Percentiles rank a stretch among this genome's conserved stretches.
Conservation (phyloP, 2,113 vertebrate species). For the Oryzias melastigma region DNA sequence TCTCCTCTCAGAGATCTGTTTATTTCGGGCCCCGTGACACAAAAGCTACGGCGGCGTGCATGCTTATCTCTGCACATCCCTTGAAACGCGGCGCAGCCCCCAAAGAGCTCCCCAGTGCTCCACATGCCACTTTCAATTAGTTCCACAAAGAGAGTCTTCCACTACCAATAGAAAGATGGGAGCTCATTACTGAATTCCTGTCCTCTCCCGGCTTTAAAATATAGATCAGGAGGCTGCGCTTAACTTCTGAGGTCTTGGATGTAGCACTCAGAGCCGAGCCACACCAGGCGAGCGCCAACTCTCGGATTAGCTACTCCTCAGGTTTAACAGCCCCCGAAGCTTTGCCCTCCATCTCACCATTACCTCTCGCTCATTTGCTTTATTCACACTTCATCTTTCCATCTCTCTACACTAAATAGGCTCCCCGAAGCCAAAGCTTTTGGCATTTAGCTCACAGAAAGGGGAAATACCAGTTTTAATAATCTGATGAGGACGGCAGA, state of each 20-base stretch:
- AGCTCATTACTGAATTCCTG: slow-evolving; percentile 79
- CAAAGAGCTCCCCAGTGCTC: slow-evolving; percentile 68
- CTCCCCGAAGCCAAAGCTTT: slow-evolving; percentile 46
- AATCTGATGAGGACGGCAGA: slow-evolving; percentile 56
- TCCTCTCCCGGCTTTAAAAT: slow-evolving; percentile 71
- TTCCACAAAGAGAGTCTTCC: slow-evolving; percentile 76
- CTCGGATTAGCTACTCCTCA: slow-evolving; percentile 56
- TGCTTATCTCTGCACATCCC: slow-evolving; percentile 60
- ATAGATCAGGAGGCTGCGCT: slow-evolving; percentile 71
- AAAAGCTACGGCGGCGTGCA: slow-evolving; percentile 44
- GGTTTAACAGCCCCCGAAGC: slow-evolving; percentile 53
- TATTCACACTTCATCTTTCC: slow-evolving; percentile 18
- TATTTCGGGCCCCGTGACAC: slow-evolving; percentile 68
- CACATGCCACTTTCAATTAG: slow-evolving; percentile 79
- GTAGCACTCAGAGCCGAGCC: slow-evolving; percentile 31
- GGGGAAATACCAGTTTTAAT: slow-evolving; percentile 56
- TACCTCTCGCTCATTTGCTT: slow-evolving; percentile 37
- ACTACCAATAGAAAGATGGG: slow-evolving; percentile 69
- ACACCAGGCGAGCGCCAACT: slow-evolving; percentile 39
- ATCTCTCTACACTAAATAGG: slow-evolving; percentile 40
- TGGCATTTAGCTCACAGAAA: slow-evolving; percentile 46
- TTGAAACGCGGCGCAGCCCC: slow-evolving; percentile 59
- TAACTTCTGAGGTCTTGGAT: slow-evolving; percentile 47
- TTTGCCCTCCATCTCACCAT: slow-evolving; percentile 48
- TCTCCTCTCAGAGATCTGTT: slow-evolving; percentile 60